Evolutionary conservation across 2,797 vertebrate species (phyloP).

Genomic region (Nyctibius grandis): DNA sequence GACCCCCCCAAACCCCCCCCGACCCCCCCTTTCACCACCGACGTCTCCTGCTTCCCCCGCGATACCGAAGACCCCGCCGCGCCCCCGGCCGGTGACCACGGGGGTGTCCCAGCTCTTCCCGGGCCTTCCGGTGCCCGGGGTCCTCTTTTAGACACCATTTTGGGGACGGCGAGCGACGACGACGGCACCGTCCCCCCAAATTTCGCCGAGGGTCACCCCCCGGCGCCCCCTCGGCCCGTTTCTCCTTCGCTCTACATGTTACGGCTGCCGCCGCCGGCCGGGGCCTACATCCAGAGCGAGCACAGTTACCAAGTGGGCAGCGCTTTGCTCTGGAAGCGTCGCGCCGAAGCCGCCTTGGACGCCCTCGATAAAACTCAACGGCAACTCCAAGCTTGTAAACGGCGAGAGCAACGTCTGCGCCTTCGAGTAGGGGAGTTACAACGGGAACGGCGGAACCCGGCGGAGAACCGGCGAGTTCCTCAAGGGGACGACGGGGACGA

Average conservation of each 20-base stretch:
- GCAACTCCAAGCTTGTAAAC: slow-evolving; percentile 82
- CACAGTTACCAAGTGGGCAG: slow-evolving; percentile 89
- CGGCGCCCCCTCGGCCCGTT: neutral
- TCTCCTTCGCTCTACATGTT: slow-evolving; percentile 85
- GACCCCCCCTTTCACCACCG: neutral
- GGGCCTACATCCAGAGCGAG: slow-evolving; percentile 85
- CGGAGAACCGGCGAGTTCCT: too few species aligned
- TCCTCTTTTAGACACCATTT: slow-evolving; percentile 30
- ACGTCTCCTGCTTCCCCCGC: slow-evolving; percentile 39
- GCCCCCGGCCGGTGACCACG: neutral
- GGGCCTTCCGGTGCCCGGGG: neutral
- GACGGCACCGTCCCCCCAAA: neutral
- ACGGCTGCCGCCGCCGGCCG: slow-evolving; percentile 81
- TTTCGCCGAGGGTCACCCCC: neutral
- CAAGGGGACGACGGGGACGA: too few species aligned
- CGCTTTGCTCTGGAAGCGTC: slow-evolving; percentile 82
- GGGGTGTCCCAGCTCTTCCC: neutral
- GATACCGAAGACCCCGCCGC: slow-evolving; percentile 35
- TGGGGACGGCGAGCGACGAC: neutral
- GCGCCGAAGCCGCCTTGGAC: slow-evolving; percentile 79
- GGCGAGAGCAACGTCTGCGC: slow-evolving; percentile 81
- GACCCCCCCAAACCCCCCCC: neutral
- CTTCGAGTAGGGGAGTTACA: slow-evolving; percentile 76
- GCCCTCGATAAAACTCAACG: slow-evolving; percentile 77
- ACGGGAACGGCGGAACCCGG: slow-evolving; percentile 56